Conservation (phyloP, 2,888 invertebrate species). For the Patella pellucida region DNA sequence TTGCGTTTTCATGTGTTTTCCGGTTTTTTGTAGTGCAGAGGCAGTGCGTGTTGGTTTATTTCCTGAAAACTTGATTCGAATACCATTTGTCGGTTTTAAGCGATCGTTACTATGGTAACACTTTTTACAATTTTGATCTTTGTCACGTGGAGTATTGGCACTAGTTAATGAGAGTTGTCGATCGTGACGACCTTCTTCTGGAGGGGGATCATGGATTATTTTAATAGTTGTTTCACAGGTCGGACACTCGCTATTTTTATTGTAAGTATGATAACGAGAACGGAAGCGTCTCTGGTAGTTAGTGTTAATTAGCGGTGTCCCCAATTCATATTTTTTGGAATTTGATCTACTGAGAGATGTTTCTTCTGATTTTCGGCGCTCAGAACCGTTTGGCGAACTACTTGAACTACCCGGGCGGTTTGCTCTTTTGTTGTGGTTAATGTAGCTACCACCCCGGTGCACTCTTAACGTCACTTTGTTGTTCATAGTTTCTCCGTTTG, state of each 20-base stretch:
- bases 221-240: conserved; percentile 2
- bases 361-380: not conserved
- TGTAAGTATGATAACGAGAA: conserved; percentile 1
- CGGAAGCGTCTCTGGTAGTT: conserved; percentile 22
- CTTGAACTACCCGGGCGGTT: not conserved
- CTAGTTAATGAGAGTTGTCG: not conserved
- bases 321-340: conserved; percentile 3
- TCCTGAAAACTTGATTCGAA: conserved; percentile 11
- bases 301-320: not conserved
- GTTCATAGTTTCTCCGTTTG: conserved; percentile 27
- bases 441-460: conserved; percentile 80
- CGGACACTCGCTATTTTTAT: conserved; percentile 1
- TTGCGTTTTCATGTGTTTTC: conserved; percentile 85
- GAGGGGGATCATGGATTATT: not conserved
- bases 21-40: conserved; percentile 32
- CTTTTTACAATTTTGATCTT: not conserved
- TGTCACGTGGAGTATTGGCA: conserved; percentile 5
- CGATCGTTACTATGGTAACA: not conserved
- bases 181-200: not conserved
- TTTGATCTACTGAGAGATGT: not conserved
- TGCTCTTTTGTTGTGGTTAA: not conserved
- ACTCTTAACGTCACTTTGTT: conserved; percentile 83
- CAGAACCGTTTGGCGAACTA: not conserved
- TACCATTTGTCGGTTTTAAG: conserved; percentile 6
- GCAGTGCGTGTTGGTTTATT: conserved; percentile 12